These are phyloP conservation scores for Oceanites oceanicus DNA, from an alignment of 2,113 vertebrate genomes.

Conservation along the genomic window DNA sequence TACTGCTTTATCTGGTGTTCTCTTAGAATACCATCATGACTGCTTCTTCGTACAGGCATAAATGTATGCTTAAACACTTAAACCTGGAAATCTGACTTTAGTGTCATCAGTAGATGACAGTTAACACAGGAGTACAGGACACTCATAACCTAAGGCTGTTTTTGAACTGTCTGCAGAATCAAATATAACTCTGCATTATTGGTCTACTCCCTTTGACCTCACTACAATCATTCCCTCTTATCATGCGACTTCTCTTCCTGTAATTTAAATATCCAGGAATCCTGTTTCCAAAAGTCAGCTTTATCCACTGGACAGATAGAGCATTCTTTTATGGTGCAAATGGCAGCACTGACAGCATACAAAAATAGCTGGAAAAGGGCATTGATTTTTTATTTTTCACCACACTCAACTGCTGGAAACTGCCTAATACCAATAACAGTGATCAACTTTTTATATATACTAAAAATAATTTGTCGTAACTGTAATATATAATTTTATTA, in stretches of 20 bases:
- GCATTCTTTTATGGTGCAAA: not conserved
- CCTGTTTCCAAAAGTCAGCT: not conserved
- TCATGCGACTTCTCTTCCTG: not conserved
- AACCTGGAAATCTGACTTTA: not conserved
- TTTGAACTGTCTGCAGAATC: not conserved
- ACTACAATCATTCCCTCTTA: not conserved
- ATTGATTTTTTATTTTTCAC: not conserved
- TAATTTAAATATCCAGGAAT: slow-evolving; percentile 8
- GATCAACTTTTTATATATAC: not conserved
- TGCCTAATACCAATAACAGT: not conserved
- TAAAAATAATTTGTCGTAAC: not conserved
- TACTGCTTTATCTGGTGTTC: not conserved
- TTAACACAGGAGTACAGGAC: not conserved
- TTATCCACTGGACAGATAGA: not conserved
- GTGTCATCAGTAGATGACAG: not conserved
- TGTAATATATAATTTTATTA: not conserved
- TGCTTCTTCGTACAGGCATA: not conserved
- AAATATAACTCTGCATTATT: not conserved
- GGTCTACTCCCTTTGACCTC: not conserved
- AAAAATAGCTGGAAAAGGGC: not conserved
- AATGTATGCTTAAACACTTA: not conserved
- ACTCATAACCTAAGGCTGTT: not conserved
- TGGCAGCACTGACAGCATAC: not conserved
- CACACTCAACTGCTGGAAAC: not conserved
- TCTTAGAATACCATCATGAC: not conserved